Base-by-base conservation (phyloP, 2,888 invertebrate genomes). In the Callinectes sapidus region DNA sequence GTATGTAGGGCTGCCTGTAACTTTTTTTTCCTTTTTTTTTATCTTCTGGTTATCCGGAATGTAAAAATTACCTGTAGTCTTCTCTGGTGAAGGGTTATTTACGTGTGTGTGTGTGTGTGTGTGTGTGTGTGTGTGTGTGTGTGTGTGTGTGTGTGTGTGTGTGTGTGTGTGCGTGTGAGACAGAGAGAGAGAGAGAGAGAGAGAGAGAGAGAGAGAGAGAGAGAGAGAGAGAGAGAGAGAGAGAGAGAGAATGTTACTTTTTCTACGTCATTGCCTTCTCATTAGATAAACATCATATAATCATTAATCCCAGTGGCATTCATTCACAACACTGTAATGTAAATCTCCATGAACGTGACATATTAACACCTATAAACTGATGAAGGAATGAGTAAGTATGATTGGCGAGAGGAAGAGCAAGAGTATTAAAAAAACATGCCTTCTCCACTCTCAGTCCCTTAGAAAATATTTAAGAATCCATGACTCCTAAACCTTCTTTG, bases 31-130 rank as follows among this genome's bases (percentile, higher is more conserved):
- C 10, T 71, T 71, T 71, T 71, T 71, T 71, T 8, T 48, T 48
- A 8, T 48, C 10, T 71, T 71, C 28, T 28, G 23, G 71, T 6
- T 28, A 71, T 28, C 71, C 28, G 28, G 71, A 5, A 3, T 8
- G 28, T 71, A 28, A 28, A 8, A 28, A 28, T 28, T 71, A 71
- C 71, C 28, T 71, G 28, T 23, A 61, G 61, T 18, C 61, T 61
- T 61, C 3, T 61, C 48, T 48, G 10, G 48, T 42, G 55, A 16
- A 8, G 55, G 55, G 55, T 18, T 87, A 35, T 87, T 42, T 87
- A 48, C 5, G 87, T 87, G 87, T 87, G 87, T 87, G 87, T 87
- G 87, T 87, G 87, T 87, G 87, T 87, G 87, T 87, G 87, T 87
- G 54, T 87, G 87, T 87, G 87, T 87, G 54, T 87, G 87, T 87